Base-by-base conservation (phyloP, 2,888 invertebrate genomes). In the Hedya salicella region DNA sequence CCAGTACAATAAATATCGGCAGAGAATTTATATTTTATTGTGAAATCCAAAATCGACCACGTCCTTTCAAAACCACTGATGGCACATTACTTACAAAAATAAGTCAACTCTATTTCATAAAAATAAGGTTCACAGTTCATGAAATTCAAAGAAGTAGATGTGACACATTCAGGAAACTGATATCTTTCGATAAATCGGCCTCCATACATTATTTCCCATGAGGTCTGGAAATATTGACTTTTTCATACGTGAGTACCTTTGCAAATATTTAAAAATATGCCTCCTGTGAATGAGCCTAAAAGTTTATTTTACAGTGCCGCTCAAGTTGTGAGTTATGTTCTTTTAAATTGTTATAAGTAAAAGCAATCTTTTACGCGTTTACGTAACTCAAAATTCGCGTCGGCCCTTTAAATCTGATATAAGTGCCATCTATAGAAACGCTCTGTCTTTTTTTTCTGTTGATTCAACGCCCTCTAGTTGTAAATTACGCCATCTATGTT, bases 121-220 rank as follows among this genome's bases (percentile, higher is more conserved):
- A 13, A 3, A 25, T 30, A 56, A 30, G 30, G 30, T n/a, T 30
- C 40, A 44, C 13, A 17, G 3, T 44, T 19, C 48, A 30, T 48
- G 32, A 48, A 59, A 17, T 25, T 13, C 25, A 40, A 30, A 17
- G 40, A 16, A 17, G 0, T 1, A 13, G 32, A 21, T 57, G 8
- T 4, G 25, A 46, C 46, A 48, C 21, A 48, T 36, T 36, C n/a
- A 11, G 6, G 39, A 53, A 42, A 9, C 11, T 16, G 49, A 13
- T 6, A 42, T 16, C 40, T 42, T 50, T 32, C 42, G 44, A 52
- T 59, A 65, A 65, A 59, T 46, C 39, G 57, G 14, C 16, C 14
- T 53, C 32, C 25, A 60, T 60, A 60, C 60, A 54, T 60, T 60
- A 60, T 66, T 66, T 54, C 65, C 65, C 46, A 30, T 2, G 65